phyloP scores from a whole-genome alignment of 2,888 invertebrate species.

The Agrochola macilenta region DNA sequence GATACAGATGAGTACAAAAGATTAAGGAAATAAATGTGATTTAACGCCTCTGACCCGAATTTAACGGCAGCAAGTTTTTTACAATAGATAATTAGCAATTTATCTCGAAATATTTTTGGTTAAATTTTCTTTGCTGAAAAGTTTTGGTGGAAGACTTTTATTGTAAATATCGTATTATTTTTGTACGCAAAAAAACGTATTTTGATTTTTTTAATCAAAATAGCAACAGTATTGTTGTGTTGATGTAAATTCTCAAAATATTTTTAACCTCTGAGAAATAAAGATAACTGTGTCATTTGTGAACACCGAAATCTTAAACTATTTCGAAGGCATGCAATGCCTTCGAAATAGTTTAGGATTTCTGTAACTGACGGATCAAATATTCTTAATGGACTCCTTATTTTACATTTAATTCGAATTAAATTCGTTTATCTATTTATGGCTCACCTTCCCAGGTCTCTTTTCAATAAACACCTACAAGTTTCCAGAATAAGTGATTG shows the following conservation, averaged over 20 bases:
- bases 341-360: background rate
- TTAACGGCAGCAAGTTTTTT: constrained; percentile 46
- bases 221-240: background rate
- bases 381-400: background rate
- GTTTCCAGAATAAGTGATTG: background rate
- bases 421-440: background rate
- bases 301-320: background rate
- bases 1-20: constrained; percentile 56
- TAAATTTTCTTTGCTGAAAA: constrained; percentile 6
- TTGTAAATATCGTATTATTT: background rate
- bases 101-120: constrained; percentile 27
- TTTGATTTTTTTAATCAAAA: background rate
- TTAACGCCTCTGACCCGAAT: constrained; percentile 47
- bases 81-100: constrained; percentile 57
- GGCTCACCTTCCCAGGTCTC: background rate
- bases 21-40: constrained; percentile 57
- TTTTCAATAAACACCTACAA: background rate
- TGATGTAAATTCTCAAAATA: background rate
- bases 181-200: background rate
- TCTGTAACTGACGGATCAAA: background rate
- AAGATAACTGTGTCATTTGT: background rate
- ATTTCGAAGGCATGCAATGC: too few relatives aligned
- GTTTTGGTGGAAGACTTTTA: constrained; percentile 4
- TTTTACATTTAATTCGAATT: background rate
- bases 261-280: background rate